Evolutionary conservation across 30 jellyfish, hydroid and myxozoan genomes (phyloP), one percentile per base, ranked within the genome.

Genomic region (Turritopsis dohrnii): DNA sequence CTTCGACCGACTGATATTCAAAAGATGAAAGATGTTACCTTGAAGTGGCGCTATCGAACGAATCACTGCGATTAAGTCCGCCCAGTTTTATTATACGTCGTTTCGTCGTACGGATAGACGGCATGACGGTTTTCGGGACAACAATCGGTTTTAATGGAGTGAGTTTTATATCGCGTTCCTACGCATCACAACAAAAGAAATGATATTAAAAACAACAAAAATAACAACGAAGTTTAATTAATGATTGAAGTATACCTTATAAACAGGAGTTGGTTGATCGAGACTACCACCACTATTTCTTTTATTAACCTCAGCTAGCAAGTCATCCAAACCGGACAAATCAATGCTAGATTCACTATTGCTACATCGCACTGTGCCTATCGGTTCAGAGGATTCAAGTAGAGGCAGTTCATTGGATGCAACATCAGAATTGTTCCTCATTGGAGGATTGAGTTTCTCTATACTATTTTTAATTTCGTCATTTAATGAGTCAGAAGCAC

Each of bases 271-370:
- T 41, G 60, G 60, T 13, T 41, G 60, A 41, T 41, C 60, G 60
- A 41, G 5, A 69, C 30, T 23, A 0, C 77, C 77, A 69, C 66
- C 83, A 28, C 60, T 80, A 16, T 69, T 66, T 80, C 81, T 80
- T 22, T 80, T 65, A 23, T 52, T 29, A 5, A 82, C 89, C 74
- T 82, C 89, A 24, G 76, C 84, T 17, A 82, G 17, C 4, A 82
- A 82, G 29, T 82, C 84, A 82, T 82, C 89, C 75, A 82, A 72
- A 21, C 89, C 89, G 18, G 89, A 82, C 16, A 82, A 71, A 66
- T 82, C 89, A 25, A 82, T 82, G 21, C 73, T 80, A 53, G 24
- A 41, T 41, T 29, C 52, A 26, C 79, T 80, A 1, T 53, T 65
- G 77, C 77, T 69, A 69, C 22, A n/a, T 69, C 77, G 9, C 22